Evolutionary conservation across 2,113 vertebrate genomes (phyloP), one percentile per base, ranked within the genome.

Genomic region (Tyto alba): DNA sequence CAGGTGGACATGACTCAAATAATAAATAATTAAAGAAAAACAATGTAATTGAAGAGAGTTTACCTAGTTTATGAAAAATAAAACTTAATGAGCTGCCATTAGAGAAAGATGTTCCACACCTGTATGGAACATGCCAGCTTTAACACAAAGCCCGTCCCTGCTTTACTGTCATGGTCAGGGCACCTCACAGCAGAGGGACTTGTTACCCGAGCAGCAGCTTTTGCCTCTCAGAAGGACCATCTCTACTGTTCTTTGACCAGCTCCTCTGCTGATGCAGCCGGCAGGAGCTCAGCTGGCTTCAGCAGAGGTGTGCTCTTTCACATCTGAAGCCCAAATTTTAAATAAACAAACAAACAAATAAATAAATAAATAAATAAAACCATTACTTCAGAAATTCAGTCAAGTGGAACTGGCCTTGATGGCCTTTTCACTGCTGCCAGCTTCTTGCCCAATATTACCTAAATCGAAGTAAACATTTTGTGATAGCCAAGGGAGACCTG

Each of bases 21-120:
- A 89, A 79, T 69, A 93, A 93, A 91, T 69, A 76, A 85, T 77
- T 57, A 66, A 74, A 75, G 20, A 55, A 85, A 92, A 52, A 14
- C 0, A 1, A 34, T 45, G 17, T 23, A 75, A 53, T 9, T 52
- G 11, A 59, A 73, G 6, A 43, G 25, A 80, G 13, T 41, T 57
- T 10, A 55, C 53, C 50, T 0, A 59, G 16, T 60, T 84, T 41
- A 26, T 34, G 48, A 67, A 59, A 89, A 82, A 82, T 8, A 73
- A 68, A 80, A 77, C 30, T 47, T 67, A 60, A 38, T n/a, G 59
- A 86, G 71, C 12, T 40, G 38, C 27, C 7, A 57, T 47, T 53
- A 50, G 18, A 71, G 34, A 84, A 93, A 73, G 22, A 17, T 25
- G 6, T 20, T 52, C 27, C 22, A 30, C 23, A 8, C 8, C 45